phyloP scores from a whole-genome alignment of 2,113 vertebrate species.

The Forbesichthys agassizii region DNA sequence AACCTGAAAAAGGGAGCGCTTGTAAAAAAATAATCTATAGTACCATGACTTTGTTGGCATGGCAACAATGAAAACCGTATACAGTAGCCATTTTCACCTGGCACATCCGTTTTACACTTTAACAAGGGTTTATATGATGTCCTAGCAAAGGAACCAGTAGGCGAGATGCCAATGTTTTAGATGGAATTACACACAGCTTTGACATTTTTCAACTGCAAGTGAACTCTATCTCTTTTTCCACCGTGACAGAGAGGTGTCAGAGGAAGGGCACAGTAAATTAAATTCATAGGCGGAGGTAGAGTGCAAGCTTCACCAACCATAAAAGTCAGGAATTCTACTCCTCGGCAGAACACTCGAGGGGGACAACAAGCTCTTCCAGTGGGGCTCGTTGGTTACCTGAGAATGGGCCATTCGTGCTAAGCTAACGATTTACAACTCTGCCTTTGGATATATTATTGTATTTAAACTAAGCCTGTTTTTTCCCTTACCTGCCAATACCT shows the following conservation, averaged over 20 bases:
- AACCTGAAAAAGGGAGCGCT: neutral
- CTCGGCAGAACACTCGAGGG: neutral
- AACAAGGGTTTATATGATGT: neutral
- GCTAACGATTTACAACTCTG: slow-evolving; percentile 39
- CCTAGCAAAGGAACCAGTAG: neutral
- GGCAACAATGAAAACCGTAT: slow-evolving; percentile 27
- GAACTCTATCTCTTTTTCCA: too few relatives aligned
- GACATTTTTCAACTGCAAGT: too few relatives aligned
- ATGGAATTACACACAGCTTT: neutral
- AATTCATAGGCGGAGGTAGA: too few relatives aligned
- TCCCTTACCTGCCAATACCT: slow-evolving; percentile 31
- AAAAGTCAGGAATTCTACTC: slow-evolving; percentile 10
- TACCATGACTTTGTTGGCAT: slow-evolving; percentile 17
- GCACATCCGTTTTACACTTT: neutral
- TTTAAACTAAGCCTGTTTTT: slow-evolving; percentile 28
- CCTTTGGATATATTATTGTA: slow-evolving; percentile 13
- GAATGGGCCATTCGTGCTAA: slow-evolving; percentile 9
- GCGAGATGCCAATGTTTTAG: neutral
- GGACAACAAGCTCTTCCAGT: neutral
- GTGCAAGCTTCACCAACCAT: neutral
- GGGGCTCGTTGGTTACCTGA: slow-evolving; percentile 4
- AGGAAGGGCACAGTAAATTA: too few relatives aligned
- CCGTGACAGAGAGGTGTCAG: too few relatives aligned
- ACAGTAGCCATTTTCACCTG: slow-evolving; percentile 3
- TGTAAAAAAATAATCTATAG: slow-evolving; percentile 15